Percentiles rank a stretch among this genome's conserved stretches.
phyloP scores from a whole-genome alignment of 2,888 invertebrate species.

The Gymnocheta viridis region DNA sequence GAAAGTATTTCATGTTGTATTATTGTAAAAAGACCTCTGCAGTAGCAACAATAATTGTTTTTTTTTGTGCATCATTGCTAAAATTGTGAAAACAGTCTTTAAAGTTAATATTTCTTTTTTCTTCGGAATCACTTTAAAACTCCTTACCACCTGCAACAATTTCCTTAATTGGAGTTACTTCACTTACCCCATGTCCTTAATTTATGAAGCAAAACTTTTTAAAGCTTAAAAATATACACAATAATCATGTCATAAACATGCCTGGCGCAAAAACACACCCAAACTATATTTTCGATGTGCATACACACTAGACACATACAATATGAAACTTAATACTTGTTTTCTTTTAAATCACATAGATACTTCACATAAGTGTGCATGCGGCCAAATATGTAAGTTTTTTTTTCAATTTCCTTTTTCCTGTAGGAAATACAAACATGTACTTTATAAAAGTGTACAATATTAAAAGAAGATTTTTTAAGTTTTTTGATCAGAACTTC shows the following conservation, averaged over 20 bases:
- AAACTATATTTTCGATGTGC: not conserved
- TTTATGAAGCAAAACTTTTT: not conserved
- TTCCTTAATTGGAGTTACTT: not conserved
- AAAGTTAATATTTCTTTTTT: not conserved
- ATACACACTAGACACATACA: not conserved
- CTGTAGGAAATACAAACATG: conserved; percentile 53
- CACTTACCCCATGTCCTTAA: not conserved
- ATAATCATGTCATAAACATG: conserved; percentile 36
- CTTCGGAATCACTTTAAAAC: not conserved
- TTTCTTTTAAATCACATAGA: not conserved
- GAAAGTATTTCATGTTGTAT: too few relatives aligned
- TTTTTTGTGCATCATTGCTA: too few relatives aligned
- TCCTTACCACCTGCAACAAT: conserved; percentile 8
- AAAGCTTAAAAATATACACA: conserved; percentile 16
- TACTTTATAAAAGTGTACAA: conserved; percentile 12
- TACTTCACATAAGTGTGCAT: not conserved
- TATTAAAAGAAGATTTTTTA: not conserved
- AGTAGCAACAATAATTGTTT: too few relatives aligned
- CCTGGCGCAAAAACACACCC: not conserved
- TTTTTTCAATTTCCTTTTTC: conserved; percentile 62
- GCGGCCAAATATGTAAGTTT: not conserved
- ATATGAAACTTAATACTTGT: not conserved
- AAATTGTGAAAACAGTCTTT: not conserved
- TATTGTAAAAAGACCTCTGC: too few relatives aligned
- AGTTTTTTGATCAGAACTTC: conserved; percentile 5